Evolutionary conservation across 2,888 invertebrate species (phyloP).

Genomic region (Koerneria pararmatus): DNA sequence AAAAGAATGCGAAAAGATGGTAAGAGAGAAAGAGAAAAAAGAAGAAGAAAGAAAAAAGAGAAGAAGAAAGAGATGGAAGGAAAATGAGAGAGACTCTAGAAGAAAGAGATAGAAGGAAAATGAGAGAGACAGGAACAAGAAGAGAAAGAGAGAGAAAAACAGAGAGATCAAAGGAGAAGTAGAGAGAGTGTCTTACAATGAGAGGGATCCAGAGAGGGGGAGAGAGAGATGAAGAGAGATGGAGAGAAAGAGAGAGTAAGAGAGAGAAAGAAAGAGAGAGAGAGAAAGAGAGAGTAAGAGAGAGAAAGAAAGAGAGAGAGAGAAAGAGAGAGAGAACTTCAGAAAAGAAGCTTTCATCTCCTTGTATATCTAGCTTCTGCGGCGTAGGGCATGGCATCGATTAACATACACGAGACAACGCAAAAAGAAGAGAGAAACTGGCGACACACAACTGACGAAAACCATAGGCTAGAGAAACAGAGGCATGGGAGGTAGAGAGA

Average conservation of each 20-base stretch:
- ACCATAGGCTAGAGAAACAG: no score
- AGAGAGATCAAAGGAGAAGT: not conserved
- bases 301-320: slow-evolving; percentile 12
- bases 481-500: no score
- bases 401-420: no score
- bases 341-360: no score
- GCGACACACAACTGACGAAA: no score
- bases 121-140: no score
- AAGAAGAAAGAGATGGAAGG: not conserved
- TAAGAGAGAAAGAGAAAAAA: not conserved
- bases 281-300: slow-evolving; percentile 5
- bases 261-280: not conserved
- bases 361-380: no score
- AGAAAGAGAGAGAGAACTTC: slow-evolving; percentile 2
- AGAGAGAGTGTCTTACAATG: not conserved
- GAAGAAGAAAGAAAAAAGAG: not conserved
- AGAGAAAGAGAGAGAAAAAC: not conserved
- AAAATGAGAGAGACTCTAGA: not conserved
- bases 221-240: not conserved
- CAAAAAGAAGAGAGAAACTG: no score
- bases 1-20: not conserved
- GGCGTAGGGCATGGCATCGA: no score
- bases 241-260: not conserved
- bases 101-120: not conserved
- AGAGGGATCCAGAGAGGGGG: not conserved